A percentile compares a stretch with the other conserved stretches of the same genome.
Conservation (phyloP, 2,113 vertebrate genomes). For the Cygnus atratus region DNA sequence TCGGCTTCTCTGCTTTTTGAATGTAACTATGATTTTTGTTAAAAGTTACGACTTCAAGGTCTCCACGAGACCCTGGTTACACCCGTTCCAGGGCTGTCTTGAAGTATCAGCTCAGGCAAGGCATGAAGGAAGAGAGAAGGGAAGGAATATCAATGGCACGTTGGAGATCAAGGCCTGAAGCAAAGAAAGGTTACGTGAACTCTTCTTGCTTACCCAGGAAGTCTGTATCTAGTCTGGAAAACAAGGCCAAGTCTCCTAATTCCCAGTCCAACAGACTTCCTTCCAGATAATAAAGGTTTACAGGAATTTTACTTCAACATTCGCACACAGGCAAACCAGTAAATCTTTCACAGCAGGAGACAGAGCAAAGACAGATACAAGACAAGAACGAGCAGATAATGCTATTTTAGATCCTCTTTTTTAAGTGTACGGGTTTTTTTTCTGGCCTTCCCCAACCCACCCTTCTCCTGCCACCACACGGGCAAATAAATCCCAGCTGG, state of each 20-base stretch:
- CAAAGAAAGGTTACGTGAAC: background rate
- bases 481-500: background rate
- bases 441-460: background rate
- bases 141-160: slow-evolving; percentile 5
- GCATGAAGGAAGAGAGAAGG: background rate
- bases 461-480: background rate
- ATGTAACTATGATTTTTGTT: background rate
- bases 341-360: background rate
- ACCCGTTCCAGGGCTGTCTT: background rate
- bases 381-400: background rate
- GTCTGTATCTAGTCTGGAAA: background rate
- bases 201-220: background rate
- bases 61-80: background rate
- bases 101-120: background rate
- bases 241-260: background rate
- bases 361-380: background rate
- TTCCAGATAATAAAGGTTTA: slow-evolving; percentile 25
- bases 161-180: background rate
- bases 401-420: background rate
- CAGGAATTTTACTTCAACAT: background rate
- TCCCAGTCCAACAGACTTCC: background rate
- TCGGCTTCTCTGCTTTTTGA: background rate
- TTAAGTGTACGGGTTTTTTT: accelerated
- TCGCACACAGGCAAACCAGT: background rate
- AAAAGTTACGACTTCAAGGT: background rate